Evolutionary conservation across 1,140 invertebrate genomes (phyloP), one percentile per base, ranked within the genome.

Genomic region (Drosophila paulistorum): DNA sequence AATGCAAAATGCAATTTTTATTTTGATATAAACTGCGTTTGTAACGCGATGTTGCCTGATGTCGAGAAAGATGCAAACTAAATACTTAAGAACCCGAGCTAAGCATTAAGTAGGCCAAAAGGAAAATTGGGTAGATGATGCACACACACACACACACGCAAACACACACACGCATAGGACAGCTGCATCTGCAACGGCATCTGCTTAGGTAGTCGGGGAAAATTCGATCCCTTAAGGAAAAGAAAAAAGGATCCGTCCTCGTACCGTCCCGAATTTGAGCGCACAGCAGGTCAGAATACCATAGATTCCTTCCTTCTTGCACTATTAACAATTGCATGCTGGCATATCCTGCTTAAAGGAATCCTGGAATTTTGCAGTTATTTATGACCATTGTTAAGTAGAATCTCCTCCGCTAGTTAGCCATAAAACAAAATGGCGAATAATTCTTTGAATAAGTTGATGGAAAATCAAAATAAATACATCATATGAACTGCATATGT

Each of bases 11-110:
- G 30, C 23, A 55, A 5, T 7, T 17, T 20, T 30, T 30, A 30
- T 9, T 33, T 45, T 62, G 5, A 55, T 61, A 65, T 23, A 61
- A 59, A 54, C 37, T 73, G 82, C 82, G 86, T 90, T 90, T 85
- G 74, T 45, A 90, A 90, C 86, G 85, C 85, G 76, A 77, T 60
- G 82, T 80, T 70, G 79, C 78, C 87, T 71, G 80, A 68, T 81
- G 86, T 57, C 72, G 72, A 67, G 62, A 63, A 64, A 35, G 59
- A 41, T 71, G 77, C 77, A 71, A 79, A 87, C 79, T 87, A 79
- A 90, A 68, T 84, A 61, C 67, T 62, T 57, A 33, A 72, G 41
- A 75, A 45, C 63, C 68, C 64, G n/a, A 62, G 77, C 70, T 14
- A 23, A 48, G 66, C 74, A 87, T 90, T 90, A 90, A 90, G 81